A percentile compares a stretch with the other conserved stretches of the same genome.
Conservation (phyloP, 2,113 vertebrate genomes). For the Diadophis punctatus region DNA sequence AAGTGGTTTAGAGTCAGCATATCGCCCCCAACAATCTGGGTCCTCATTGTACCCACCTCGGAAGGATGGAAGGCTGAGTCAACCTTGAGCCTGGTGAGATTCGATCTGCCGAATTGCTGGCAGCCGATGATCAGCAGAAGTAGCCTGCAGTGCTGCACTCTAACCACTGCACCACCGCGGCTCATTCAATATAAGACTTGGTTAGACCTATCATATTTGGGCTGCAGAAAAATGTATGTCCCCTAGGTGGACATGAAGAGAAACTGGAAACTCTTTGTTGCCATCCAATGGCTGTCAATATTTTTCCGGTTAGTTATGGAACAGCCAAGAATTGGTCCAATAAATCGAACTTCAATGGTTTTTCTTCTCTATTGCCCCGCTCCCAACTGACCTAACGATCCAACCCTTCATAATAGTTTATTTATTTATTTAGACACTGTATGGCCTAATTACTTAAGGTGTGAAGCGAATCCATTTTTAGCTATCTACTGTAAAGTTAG, state of each 20-base stretch:
- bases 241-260: background rate
- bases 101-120: too few species aligned
- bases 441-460: constrained; percentile 43
- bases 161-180: too few species aligned
- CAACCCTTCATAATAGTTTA: background rate
- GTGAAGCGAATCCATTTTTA: constrained; percentile 59
- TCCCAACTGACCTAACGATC: background rate
- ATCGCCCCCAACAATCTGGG: too few species aligned
- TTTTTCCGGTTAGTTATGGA: background rate
- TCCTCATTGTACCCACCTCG: too few species aligned
- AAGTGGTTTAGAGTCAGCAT: too few species aligned
- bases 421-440: constrained; percentile 7
- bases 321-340: background rate
- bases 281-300: background rate
- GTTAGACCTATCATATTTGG: background rate
- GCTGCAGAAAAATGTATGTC: background rate
- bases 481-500: constrained; percentile 60
- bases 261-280: background rate
- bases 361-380: background rate
- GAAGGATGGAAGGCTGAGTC: too few species aligned
- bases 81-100: too few species aligned
- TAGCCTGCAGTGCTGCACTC: too few species aligned
- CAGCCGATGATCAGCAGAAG: too few species aligned
- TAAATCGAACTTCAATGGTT: background rate
- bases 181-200: background rate